Evolutionary conservation across 1,140 invertebrate genomes (phyloP), one percentile per base, ranked within the genome.

Genomic region (Drosophila sechellia): DNA sequence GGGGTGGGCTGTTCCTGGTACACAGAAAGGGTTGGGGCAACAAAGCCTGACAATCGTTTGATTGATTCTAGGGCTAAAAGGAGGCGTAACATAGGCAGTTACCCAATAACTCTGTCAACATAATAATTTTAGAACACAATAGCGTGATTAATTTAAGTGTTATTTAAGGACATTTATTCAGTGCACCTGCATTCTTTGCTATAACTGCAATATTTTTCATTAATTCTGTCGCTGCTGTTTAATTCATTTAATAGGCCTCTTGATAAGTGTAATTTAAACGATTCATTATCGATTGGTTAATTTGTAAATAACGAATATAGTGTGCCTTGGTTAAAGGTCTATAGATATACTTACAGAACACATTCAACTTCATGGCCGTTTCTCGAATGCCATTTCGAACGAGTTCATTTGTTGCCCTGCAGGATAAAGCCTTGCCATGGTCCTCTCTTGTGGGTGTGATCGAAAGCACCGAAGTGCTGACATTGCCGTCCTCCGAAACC

Each of bases 401-500:
- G 40, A 95, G 94, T 1, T 94, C 93, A 92, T 98, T 98, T 68
- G 96, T 95, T 0, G 97, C 97, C 70, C 96, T 94, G 89, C 97
- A 98, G 34, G 95, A 95, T 12, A 98, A 93, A 31, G 94, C 92
- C 89, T 95, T 95, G 13, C 95, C 96, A 90, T 97, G 96, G 92
- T 98, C 96, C 39, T 94, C 93, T 83, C 96, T 94, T 0, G 94
- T 95, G 2, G 97, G 96, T 5, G 94, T 95, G 90, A 97, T 95
- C 12, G 94, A 94, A 8, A 98, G 93, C 50, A 94, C 95, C 4
- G 96, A 97, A 15, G 94, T 94, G 31, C 96, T 98, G 61, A 96
- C 94, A 91, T 98, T 98, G 1, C 95, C 96, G 90, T 96, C 96
- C 40, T 94, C 93, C 0, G 96, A 95, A 50, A 95, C 94, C 96